Conservation (phyloP, 2,797 vertebrate species). For the Gephyroberyx darwinii region DNA sequence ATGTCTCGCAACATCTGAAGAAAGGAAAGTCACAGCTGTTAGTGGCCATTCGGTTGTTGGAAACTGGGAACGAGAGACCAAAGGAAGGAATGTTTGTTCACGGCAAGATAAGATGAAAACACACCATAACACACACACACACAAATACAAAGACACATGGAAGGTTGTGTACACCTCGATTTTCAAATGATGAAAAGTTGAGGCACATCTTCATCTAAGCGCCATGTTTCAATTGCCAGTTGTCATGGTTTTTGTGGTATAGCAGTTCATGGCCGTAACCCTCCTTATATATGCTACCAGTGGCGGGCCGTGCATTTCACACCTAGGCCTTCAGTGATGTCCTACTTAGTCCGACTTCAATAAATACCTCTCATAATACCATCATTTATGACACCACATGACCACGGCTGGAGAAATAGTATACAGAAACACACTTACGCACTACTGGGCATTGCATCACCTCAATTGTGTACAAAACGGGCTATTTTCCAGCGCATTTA, state of each 20-base stretch:
- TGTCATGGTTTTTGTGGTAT: constrained; percentile 9
- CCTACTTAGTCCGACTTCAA: too few species aligned
- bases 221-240: neutral
- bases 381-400: too few species aligned
- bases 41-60: constrained; percentile 2
- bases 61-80: neutral
- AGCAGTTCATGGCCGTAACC: neutral
- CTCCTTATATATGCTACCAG: too few species aligned
- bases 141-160: neutral
- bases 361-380: too few species aligned
- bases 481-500: too few species aligned
- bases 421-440: too few species aligned
- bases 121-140: too few species aligned
- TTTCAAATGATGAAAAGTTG: neutral
- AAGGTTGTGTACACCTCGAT: neutral
- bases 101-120: constrained; percentile 9
- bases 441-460: too few species aligned
- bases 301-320: too few species aligned
- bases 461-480: too few species aligned
- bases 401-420: too few species aligned
- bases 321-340: too few species aligned
- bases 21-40: constrained; percentile 3
- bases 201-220: neutral
- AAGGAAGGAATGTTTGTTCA: neutral
- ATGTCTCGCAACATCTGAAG: neutral